Evolutionary conservation across 1,140 invertebrate species (phyloP).

Genomic region (Pteromalus puparum): DNA sequence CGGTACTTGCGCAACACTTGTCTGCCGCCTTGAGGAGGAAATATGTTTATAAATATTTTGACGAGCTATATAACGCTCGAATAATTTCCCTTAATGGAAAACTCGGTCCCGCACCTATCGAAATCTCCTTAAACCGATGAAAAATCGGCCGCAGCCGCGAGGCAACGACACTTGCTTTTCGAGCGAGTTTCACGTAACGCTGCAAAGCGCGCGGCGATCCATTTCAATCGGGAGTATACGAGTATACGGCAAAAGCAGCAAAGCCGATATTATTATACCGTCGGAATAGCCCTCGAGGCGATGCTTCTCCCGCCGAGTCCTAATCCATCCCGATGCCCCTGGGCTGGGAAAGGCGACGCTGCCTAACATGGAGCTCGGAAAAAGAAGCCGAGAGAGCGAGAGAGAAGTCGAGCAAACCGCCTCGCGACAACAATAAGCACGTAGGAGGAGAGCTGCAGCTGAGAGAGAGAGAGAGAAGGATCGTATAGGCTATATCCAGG

Average conservation of each 20-base stretch:
- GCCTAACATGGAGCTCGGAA: slow-evolving; percentile 26
- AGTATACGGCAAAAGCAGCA: neutral
- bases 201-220: neutral
- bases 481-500: slow-evolving; percentile 1
- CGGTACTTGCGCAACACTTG: slow-evolving; percentile 37
- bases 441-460: neutral
- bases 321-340: slow-evolving; percentile 44
- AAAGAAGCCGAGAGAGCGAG: neutral
- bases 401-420: neutral
- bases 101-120: neutral
- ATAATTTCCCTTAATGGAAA: neutral
- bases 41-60: too few species aligned
- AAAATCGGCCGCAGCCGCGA: slow-evolving; percentile 23
- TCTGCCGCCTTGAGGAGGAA: neutral
- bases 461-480: slow-evolving; percentile 3
- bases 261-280: neutral
- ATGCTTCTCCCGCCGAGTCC: neutral
- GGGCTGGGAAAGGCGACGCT: slow-evolving; percentile 47
- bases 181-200: slow-evolving; percentile 12
- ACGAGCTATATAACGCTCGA: too few species aligned
- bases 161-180: slow-evolving; percentile 40
- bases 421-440: slow-evolving; percentile 20
- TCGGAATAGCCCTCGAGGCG: slow-evolving; percentile 12
- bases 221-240: neutral
- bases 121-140: neutral